Conservation (phyloP, 2,888 invertebrate species). For the Cantharis lateralis region DNA sequence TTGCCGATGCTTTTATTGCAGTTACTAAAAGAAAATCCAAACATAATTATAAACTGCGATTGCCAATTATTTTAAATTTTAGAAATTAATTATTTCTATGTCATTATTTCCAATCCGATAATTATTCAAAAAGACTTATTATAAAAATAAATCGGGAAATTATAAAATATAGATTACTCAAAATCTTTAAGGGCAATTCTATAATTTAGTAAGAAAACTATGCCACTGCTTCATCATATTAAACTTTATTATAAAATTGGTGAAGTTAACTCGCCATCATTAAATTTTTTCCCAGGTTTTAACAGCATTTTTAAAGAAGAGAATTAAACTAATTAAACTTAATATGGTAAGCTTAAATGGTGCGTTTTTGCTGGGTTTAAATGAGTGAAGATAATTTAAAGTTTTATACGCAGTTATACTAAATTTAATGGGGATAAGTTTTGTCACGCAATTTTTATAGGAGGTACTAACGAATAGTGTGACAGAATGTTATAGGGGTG, state of each 20-base stretch:
- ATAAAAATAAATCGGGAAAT: too few species aligned
- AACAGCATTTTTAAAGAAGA: not conserved
- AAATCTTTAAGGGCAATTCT: too few species aligned
- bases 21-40: not conserved
- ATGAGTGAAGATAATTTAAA: not conserved
- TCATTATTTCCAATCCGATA: not conserved
- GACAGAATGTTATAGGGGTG: too few species aligned
- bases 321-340: not conserved
- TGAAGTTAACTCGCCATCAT: not conserved
- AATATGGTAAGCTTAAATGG: not conserved
- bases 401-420: not conserved
- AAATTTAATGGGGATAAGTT: not conserved
- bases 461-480: not conserved
- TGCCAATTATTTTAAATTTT: not conserved
- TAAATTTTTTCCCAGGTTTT: not conserved
- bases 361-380: not conserved
- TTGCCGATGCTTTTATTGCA: not conserved
- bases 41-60: not conserved
- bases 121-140: not conserved
- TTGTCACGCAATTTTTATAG: not conserved
- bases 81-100: not conserved
- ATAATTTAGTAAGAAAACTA: too few species aligned
- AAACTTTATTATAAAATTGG: too few species aligned
- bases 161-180: too few species aligned
- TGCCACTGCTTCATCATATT: too few species aligned